Conservation (phyloP, 2,113 vertebrate species). For the Trematocara variabile region DNA sequence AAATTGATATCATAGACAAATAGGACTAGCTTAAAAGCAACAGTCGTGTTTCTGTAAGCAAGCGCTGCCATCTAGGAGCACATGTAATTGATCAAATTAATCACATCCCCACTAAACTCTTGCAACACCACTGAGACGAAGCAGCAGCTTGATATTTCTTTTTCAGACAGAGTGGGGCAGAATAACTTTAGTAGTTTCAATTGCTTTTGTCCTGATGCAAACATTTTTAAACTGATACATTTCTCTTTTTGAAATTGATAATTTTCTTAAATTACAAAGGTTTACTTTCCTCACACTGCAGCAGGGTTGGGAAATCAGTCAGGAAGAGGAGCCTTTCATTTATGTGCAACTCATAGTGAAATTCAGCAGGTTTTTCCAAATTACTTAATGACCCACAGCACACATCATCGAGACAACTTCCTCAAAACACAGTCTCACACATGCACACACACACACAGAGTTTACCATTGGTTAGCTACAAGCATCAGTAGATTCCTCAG, state of each 20-base stretch:
- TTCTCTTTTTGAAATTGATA: background rate
- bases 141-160: background rate
- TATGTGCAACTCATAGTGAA: background rate
- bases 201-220: background rate
- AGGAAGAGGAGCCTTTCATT: background rate
- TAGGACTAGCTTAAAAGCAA: background rate
- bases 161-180: background rate
- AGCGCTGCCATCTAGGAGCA: background rate
- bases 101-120: background rate
- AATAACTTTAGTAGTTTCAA: background rate
- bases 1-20: background rate
- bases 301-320: background rate
- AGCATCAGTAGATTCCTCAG: conserved; percentile 90
- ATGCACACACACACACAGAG: background rate
- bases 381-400: background rate
- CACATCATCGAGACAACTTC: background rate
- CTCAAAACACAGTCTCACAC: background rate
- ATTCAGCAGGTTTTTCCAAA: background rate
- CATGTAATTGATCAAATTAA: background rate
- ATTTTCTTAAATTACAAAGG: background rate
- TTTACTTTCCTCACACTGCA: background rate
- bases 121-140: background rate
- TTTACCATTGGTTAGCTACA: conserved; percentile 86
- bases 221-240: background rate
- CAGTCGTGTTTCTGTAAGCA: background rate